phyloP scores from a whole-genome alignment of 1,140 invertebrate species.

The Aphelinus atriplicis region DNA sequence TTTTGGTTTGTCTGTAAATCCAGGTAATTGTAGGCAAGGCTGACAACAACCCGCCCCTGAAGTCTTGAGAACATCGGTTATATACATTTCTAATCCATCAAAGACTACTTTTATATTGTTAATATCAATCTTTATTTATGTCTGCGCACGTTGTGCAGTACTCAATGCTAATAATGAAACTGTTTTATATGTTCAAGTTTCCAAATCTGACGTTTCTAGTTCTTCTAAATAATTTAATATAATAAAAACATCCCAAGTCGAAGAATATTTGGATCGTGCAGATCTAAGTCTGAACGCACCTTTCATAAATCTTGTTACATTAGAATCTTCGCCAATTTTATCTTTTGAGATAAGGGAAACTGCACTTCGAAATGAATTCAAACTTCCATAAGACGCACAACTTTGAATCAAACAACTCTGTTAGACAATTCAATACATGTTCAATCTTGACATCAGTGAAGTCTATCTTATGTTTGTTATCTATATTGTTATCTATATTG shows the following conservation, averaged over 20 bases:
- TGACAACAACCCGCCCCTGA: neutral
- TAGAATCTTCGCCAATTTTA: neutral
- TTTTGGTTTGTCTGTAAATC: constrained; percentile 20
- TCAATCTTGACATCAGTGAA: constrained; percentile 1
- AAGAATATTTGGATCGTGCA: neutral
- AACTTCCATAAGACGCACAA: neutral
- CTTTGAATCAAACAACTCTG: neutral
- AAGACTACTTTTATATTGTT: constrained; percentile 27
- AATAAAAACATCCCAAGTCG: constrained; percentile 44
- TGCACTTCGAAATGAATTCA: neutral
- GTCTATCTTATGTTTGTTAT: constrained; percentile 24
- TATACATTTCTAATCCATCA: constrained; percentile 27
- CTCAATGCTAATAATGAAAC: constrained; percentile 45
- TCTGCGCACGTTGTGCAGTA: constrained; percentile 47
- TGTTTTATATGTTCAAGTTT: constrained; percentile 38
- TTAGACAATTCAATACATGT: constrained; percentile 31
- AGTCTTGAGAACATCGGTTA: constrained; percentile 38
- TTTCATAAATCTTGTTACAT: neutral
- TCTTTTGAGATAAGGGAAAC: neutral
- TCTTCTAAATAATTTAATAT: constrained; percentile 41
- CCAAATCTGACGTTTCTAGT: constrained; percentile 27
- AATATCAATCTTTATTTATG: constrained; percentile 43
- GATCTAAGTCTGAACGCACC: neutral
- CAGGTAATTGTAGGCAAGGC: constrained; percentile 31
- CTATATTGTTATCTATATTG: constrained; percentile 33